Conservation (phyloP, 2,113 vertebrate species). For the Enhydra lutris region DNA sequence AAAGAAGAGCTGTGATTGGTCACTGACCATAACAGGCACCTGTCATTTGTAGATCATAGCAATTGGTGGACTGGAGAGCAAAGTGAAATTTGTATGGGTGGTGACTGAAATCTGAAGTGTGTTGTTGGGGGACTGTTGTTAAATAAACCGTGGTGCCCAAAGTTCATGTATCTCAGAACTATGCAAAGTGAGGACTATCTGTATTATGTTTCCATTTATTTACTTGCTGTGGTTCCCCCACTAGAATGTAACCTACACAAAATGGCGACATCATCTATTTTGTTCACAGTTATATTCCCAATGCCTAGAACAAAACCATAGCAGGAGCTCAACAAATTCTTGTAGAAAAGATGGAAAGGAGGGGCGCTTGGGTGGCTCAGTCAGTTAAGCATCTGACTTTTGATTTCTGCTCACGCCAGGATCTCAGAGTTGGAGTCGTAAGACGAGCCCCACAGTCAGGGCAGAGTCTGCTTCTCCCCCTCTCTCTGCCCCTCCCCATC, state of each 20-base stretch:
- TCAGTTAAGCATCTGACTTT: not conserved
- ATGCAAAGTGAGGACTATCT: not conserved
- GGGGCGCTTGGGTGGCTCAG: not conserved
- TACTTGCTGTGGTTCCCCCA: not conserved
- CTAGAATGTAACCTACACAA: not conserved
- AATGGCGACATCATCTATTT: not conserved
- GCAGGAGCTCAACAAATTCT: not conserved
- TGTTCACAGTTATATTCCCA: not conserved
- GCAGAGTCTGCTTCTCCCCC: not conserved
- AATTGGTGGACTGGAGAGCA: not conserved
- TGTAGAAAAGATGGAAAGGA: not conserved
- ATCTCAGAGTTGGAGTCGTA: not conserved
- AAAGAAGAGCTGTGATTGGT: not conserved
- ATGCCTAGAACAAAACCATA: not conserved
- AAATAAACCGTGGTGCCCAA: not conserved
- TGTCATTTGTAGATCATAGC: not conserved
- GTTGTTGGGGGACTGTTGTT: not conserved
- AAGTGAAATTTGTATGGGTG: not conserved
- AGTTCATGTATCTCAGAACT: not conserved
- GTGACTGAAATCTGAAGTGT: constrained; percentile 29
- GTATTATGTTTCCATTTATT: not conserved
- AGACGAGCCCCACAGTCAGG: not conserved
- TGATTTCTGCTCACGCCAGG: not conserved
- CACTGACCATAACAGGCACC: not conserved
- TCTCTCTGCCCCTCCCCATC: not conserved